phyloP scores from a whole-genome alignment of 2,113 vertebrate species.

The Meriones unguiculatus region DNA sequence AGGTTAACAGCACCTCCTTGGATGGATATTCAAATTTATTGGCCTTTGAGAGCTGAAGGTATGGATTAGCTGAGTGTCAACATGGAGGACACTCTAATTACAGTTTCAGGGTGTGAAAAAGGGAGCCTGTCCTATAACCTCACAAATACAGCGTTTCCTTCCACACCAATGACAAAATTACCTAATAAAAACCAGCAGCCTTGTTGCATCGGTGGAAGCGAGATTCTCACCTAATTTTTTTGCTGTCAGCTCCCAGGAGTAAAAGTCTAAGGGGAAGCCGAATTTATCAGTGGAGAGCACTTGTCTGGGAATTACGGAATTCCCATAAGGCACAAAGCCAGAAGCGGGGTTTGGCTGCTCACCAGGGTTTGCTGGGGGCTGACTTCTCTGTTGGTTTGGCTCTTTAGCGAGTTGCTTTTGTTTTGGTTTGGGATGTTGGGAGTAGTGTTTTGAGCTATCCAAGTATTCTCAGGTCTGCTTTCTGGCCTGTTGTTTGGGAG shows the following conservation, averaged over 20 bases:
- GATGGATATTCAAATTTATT: neutral
- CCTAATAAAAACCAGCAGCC: constrained; percentile 48
- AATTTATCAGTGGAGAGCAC: constrained; percentile 41
- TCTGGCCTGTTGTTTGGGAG: neutral
- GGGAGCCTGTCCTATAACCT: neutral
- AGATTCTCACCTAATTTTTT: constrained; percentile 69
- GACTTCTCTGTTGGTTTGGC: constrained; percentile 62
- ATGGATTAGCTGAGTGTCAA: neutral
- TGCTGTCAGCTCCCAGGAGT: constrained; percentile 56
- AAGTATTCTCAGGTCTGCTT: constrained; percentile 60
- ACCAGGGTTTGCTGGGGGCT: constrained; percentile 52
- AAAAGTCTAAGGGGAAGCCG: constrained; percentile 33
- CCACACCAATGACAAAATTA: constrained; percentile 26
- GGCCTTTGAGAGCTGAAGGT: neutral
- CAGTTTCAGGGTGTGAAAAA: neutral
- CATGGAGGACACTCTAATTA: neutral
- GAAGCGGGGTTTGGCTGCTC: constrained; percentile 63
- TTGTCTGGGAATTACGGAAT: constrained; percentile 71
- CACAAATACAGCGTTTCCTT: constrained; percentile 28
- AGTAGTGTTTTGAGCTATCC: constrained; percentile 13
- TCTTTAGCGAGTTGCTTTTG: constrained; percentile 67
- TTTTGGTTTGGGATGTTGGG: constrained; percentile 65
- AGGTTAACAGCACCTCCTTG: neutral
- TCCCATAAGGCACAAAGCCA: constrained; percentile 60
- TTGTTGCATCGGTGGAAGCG: constrained; percentile 30